Evolutionary conservation across 35 echinoderm and acorn worm genomes (phyloP).

Genomic region (Hemicentrotus pulcherrimus): DNA sequence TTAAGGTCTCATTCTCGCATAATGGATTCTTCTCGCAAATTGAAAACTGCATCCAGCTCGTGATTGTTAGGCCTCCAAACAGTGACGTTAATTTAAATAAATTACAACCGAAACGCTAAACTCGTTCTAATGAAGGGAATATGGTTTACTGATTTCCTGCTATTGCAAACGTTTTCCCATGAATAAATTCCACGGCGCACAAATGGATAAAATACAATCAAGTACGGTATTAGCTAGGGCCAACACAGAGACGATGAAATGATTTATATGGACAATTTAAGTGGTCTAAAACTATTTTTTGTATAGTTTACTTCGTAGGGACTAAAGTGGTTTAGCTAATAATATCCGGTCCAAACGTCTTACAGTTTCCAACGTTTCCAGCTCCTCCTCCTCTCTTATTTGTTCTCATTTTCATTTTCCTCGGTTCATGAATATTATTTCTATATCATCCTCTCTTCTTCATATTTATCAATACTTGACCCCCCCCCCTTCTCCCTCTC

Average conservation of each 20-base stretch:
- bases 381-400: neutral
- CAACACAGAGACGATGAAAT: neutral
- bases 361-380: neutral
- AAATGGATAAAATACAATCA: neutral
- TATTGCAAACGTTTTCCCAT: slow-evolving; percentile 14
- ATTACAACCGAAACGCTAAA: slow-evolving; percentile 27
- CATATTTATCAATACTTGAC: neutral
- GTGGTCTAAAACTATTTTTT: neutral
- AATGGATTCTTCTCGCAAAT: neutral
- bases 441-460: neutral
- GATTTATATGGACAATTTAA: slow-evolving; percentile 10
- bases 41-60: neutral
- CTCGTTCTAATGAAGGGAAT: neutral
- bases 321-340: neutral
- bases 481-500: neutral
- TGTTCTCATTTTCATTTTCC: neutral
- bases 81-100: slow-evolving; percentile 22
- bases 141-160: slow-evolving; percentile 14
- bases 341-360: neutral
- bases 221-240: neutral
- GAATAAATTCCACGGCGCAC: slow-evolving; percentile 25
- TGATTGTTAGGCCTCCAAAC: neutral
- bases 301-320: neutral
- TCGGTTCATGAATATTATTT: neutral
- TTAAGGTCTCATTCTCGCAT: neutral